Evolutionary conservation across 2,113 vertebrate species (phyloP).

Genomic region (Sylvilagus bachmani): DNA sequence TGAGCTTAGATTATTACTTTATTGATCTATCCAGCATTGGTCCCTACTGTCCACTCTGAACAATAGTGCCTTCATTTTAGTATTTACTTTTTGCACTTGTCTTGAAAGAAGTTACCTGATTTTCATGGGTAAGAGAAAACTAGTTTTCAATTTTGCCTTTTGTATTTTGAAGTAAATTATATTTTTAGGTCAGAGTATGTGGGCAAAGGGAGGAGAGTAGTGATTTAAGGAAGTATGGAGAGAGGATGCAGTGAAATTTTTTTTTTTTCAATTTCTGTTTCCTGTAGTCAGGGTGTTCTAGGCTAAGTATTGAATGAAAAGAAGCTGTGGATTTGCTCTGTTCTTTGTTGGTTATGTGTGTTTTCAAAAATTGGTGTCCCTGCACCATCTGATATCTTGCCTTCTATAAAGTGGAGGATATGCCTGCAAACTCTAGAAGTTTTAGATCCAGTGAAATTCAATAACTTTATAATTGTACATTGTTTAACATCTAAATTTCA

Average conservation of each 20-base stretch:
- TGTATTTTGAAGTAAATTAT: conserved; percentile 24
- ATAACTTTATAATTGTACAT: neutral
- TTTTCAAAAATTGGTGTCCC: neutral
- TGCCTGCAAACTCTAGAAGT: conserved; percentile 28
- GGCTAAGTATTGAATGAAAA: conserved; percentile 12
- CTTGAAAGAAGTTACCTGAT: conserved; percentile 56
- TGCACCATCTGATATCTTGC: neutral
- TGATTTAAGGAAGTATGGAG: neutral
- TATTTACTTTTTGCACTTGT: neutral
- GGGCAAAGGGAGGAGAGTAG: neutral
- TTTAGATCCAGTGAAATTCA: neutral
- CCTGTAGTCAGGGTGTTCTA: neutral
- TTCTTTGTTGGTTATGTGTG: neutral
- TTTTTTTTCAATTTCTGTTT: conserved; percentile 19
- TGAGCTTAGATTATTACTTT: conserved; percentile 53
- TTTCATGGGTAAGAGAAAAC: conserved; percentile 34
- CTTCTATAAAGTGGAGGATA: neutral
- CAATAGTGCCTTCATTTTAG: neutral
- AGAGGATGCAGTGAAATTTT: neutral
- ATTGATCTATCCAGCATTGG: neutral
- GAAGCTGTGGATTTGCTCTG: neutral
- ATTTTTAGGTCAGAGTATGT: conserved; percentile 13
- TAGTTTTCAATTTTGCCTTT: conserved; percentile 34
- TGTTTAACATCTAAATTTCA: conserved; percentile 39
- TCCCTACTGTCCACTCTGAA: neutral